Base-by-base conservation (phyloP, 1,140 invertebrate genomes). In the Atopsyche davidsoni region DNA sequence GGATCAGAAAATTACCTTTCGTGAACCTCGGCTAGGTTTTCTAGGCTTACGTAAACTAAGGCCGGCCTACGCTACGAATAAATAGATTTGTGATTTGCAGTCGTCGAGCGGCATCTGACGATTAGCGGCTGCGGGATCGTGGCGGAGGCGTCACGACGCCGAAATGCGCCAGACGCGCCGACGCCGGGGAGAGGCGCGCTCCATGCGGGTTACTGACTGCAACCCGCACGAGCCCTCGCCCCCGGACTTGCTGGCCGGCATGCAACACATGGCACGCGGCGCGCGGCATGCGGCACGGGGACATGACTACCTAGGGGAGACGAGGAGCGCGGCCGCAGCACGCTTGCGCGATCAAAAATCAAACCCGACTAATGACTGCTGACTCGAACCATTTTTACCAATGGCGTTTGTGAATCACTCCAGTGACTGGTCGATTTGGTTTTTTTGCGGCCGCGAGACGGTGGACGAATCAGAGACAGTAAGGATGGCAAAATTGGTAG, bases 401-500 rank as follows among this genome's bases (percentile, higher is more conserved):
- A n/a, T n/a, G n/a, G n/a, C n/a, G n/a, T n/a, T n/a, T n/a, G n/a
- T n/a, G n/a, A n/a, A n/a, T n/a, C n/a, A n/a, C n/a, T n/a, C n/a
- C n/a, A n/a, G n/a, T n/a, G n/a, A n/a, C n/a, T n/a, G n/a, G n/a
- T n/a, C n/a, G n/a, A n/a, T n/a, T n/a, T n/a, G n/a, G n/a, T n/a
- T n/a, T n/a, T n/a, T n/a, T n/a, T n/a, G n/a, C n/a, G n/a, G n/a
- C n/a, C n/a, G n/a, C n/a, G n/a, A n/a, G n/a, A n/a, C n/a, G n/a
- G n/a, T n/a, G n/a, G n/a, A n/a, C 32, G 11, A 41, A 58, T 79
- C 83, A 93, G 57, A 92, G 79, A 62, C 81, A 85, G 70, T 96
- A 97, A 4, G 92, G 91, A 69, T 92, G 87, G 68, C 94, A 97
- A 69, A 99, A 99, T 72, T 98, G 96, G 71, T 99, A 99, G 38